Base-by-base conservation (phyloP, 2,888 invertebrate genomes). In the Mythimna albipuncta region DNA sequence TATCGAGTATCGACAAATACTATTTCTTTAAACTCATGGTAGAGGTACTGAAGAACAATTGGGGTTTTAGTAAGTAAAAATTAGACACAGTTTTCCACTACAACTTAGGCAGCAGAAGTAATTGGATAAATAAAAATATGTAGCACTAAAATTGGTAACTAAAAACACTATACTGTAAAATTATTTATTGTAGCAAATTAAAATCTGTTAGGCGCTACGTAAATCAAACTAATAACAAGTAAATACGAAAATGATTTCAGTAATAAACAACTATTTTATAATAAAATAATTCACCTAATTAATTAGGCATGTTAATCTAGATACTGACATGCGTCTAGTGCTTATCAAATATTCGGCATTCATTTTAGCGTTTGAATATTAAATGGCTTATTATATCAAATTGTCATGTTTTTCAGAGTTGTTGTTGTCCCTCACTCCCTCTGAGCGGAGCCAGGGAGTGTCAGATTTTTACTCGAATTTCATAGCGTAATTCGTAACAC, bases 251-350 rank as follows among this genome's bases (percentile, higher is more conserved):
- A 61, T 67, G 0, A 52, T 61, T 79, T 61, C 9, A 57, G 26
- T 79, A 67, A 82, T 70, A 70, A 70, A 55, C 63, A 57, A 64
- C 78, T 54, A 59, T 52, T 82, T 59, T n/a, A 61, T 64, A 16
- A 16, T 47, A 47, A 47, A 47, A 47, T 47, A 41, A 71, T 71
- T 59, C 26, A 78, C 21, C 16, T 35, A 41, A 61, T 71, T 61
- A 77, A 77, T 79, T 77, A 71, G 52, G 16, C 59, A 77, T 77
- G 55, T 11, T 77, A 82, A 82, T 67, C 57, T 77, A 57, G 77
- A 71, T 38, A 77, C 32, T 57, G 44, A 61, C 82, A 52, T 66
- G 47, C 59, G 71, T 52, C 63, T 47, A 57, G 26, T 59, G 6
- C 55, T 66, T 55, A 16, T 77, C 26, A 70, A 81, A 57, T 82